Evolutionary conservation across 2,888 invertebrate genomes (phyloP).

Genomic region (Stomorhina lunata): DNA sequence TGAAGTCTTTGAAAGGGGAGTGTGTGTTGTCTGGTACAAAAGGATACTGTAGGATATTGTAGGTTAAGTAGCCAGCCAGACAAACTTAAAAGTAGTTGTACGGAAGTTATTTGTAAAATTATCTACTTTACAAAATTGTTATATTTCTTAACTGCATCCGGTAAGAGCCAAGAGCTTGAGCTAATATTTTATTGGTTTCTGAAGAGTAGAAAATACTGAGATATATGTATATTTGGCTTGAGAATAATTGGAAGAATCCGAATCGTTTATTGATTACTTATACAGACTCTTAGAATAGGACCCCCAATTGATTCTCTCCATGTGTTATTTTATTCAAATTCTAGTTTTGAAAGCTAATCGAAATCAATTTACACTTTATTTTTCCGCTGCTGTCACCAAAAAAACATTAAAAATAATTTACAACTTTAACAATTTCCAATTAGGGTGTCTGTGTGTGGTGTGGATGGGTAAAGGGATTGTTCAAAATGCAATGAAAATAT

Average conservation of each 20-base stretch:
- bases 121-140: conserved; percentile 37
- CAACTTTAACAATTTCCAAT: background rate
- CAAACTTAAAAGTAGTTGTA: conserved; percentile 52
- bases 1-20: background rate
- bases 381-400: background rate
- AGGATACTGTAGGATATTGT: conserved; percentile 24
- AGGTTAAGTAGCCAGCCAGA: conserved; percentile 60
- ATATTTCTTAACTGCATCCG: background rate
- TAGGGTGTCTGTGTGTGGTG: background rate
- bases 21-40: conserved; percentile 27
- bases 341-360: background rate
- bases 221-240: background rate
- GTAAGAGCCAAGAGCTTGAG: background rate
- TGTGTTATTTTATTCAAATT: too few relatives aligned
- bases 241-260: background rate
- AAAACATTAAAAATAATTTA: conserved; percentile 6
- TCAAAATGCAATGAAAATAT: conserved; percentile 2
- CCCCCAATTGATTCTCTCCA: too few relatives aligned
- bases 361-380: background rate
- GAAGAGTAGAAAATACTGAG: background rate
- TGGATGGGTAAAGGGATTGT: background rate
- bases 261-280: too few relatives aligned
- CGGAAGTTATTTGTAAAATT: conserved; percentile 49
- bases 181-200: background rate
- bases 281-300: too few relatives aligned